phyloP scores from a whole-genome alignment of 2,113 vertebrate species.

The Neolamprologus variostigma region DNA sequence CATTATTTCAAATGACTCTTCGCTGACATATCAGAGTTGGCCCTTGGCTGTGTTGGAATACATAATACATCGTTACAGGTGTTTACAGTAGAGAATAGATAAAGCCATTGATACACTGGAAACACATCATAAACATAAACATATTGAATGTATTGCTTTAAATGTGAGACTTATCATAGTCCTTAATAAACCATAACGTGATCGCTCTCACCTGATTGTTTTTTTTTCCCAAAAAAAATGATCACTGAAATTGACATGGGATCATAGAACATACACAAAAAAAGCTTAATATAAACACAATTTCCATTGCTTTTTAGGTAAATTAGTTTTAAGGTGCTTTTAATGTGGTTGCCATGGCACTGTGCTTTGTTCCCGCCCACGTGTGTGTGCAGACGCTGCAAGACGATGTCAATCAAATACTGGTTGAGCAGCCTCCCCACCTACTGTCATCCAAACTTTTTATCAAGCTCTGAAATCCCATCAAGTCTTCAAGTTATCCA shows the following conservation, averaged over 20 bases:
- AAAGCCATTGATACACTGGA: conserved; percentile 45
- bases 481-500: conserved; percentile 27
- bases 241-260: conserved; percentile 16
- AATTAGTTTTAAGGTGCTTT: conserved; percentile 68
- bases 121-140: conserved; percentile 47
- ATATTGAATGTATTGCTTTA: conserved; percentile 63
- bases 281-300: conserved; percentile 32
- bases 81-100: conserved; percentile 44
- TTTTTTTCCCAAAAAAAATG: neutral
- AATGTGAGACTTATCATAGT: conserved; percentile 28
- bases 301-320: conserved; percentile 59
- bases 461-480: conserved; percentile 14
- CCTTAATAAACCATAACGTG: neutral
- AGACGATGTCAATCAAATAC: conserved; percentile 37
- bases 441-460: conserved; percentile 36
- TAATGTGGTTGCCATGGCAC: conserved; percentile 70
- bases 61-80: conserved; percentile 16
- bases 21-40: conserved; percentile 10
- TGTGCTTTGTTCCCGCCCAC: conserved; percentile 59
- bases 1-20: conserved; percentile 1
- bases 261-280: conserved; percentile 23
- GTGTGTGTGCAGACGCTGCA: conserved; percentile 2
- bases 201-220: conserved; percentile 45
- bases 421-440: conserved; percentile 6
- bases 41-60: conserved; percentile 26